Conservation (phyloP, 2,797 vertebrate genomes). For the Siniperca undulata region DNA sequence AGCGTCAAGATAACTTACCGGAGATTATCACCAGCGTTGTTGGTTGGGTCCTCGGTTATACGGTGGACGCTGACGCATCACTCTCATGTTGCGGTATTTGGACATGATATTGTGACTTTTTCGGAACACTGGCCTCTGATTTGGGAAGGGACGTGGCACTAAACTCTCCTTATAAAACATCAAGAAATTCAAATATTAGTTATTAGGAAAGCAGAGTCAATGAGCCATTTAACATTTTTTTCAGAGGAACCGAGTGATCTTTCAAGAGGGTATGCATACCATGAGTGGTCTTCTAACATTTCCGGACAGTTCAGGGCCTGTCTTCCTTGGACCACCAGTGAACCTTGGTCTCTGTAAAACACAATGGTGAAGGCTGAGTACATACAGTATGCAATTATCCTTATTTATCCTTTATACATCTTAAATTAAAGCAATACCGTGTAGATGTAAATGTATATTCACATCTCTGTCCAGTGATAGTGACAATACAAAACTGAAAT, state of each 20-base stretch:
- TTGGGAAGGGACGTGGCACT: slow-evolving; percentile 79
- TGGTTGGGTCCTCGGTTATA: slow-evolving; percentile 74
- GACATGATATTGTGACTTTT: slow-evolving; percentile 86
- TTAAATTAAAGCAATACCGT: neutral
- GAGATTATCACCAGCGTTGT: slow-evolving; percentile 73
- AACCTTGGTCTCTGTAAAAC: slow-evolving; percentile 72
- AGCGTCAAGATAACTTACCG: slow-evolving; percentile 29
- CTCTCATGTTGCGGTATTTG: slow-evolving; percentile 87
- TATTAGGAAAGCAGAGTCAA: neutral
- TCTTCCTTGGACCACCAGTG: slow-evolving; percentile 58
- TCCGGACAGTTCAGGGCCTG: slow-evolving; percentile 53
- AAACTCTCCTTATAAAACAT: slow-evolving; percentile 75
- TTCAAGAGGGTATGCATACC: slow-evolving; percentile 64
- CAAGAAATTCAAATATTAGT: neutral
- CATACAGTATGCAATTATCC: neutral
- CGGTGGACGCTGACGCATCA: slow-evolving; percentile 79
- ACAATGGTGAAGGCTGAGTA: slow-evolving; percentile 7
- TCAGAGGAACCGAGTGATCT: neutral
- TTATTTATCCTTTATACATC: neutral
- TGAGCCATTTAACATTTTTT: neutral
- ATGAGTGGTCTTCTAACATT: slow-evolving; percentile 83
- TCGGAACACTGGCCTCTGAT: slow-evolving; percentile 83
- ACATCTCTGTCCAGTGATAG: neutral
- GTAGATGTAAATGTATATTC: neutral
- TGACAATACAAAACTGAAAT: neutral